Percentiles rank a stretch among this genome's conserved stretches.
Conservation (phyloP, 2,797 vertebrate genomes). For the Phoxinus dragarum region DNA sequence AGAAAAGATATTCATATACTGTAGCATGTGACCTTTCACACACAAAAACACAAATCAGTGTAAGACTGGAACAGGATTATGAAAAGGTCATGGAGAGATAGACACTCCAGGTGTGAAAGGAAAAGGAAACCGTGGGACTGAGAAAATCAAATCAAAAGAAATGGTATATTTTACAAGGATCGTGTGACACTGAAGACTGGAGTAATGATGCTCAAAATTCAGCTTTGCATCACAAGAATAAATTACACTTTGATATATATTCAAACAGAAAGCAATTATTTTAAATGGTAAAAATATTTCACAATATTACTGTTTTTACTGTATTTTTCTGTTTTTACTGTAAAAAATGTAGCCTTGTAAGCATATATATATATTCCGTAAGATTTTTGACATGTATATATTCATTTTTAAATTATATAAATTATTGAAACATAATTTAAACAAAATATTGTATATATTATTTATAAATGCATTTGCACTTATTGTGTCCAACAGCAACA, state of each 20-base stretch:
- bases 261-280: neutral
- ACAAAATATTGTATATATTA: neutral
- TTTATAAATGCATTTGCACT: neutral
- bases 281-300: neutral
- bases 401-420: neutral
- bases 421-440: neutral
- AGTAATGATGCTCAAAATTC: neutral
- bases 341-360: neutral
- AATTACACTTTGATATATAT: neutral
- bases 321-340: neutral
- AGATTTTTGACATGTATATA: too few species aligned
- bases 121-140: neutral
- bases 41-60: slow-evolving; percentile 17
- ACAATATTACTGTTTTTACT: neutral
- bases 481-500: neutral
- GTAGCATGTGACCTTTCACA: slow-evolving; percentile 7
- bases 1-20: slow-evolving; percentile 4
- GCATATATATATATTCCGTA: neutral
- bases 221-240: neutral
- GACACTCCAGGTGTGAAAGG: neutral
- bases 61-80: neutral
- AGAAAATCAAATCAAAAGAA: neutral
- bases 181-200: neutral
- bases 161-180: neutral
- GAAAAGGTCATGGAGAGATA: slow-evolving; percentile 27